Evolutionary conservation across 2,113 vertebrate species (phyloP), one percentile per base, ranked within the genome.

Genomic region (Atractosteus spatula): DNA sequence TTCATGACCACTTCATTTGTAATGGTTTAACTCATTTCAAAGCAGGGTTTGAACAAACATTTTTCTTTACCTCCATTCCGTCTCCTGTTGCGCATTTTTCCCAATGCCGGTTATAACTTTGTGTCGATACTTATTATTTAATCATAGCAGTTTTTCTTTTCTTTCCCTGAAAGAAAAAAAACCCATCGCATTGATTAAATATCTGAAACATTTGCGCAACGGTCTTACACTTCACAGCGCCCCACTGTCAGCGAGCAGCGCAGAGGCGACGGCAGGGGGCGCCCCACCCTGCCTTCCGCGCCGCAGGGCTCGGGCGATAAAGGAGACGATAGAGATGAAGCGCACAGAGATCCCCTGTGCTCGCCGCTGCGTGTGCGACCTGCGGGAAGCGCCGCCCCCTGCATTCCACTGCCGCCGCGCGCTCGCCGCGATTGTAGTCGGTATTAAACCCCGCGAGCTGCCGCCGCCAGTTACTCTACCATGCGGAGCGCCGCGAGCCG

Each of bases 381-480:
- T 92, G 90, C 83, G 78, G 80, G 78, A 81, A 77, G 83, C 84
- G 68, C 86, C 87, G 76, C 88, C 87, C 85, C 81, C 83, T 71
- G 73, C 78, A 83, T 87, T 82, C 83, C 84, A 80, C 68, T 77
- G 72, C 59, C 76, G 74, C 82, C 81, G 83, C 86, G 82, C 85
- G 87, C 82, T 87, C 80, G 76, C 79, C 80, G 70, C 78, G 77
- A 85, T 76, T 69, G 73, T 79, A 62, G 74, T 68, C 74, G 57
- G 83, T 80, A 82, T 66, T 76, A 75, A 75, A 72, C 64, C 29
- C 68, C 73, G 76, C 70, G 76, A 61, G 65, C 63, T 66, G 12
- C 47, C 62, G 57, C 14, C 78, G 55, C 72, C 29, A 79, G 79
- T 43, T 68, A 55, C 62, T 62, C 54, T 56, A 69, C 29, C 71